Percentiles rank a stretch among this genome's conserved stretches.
Evolutionary conservation across 37 sponge, comb jelly and placozoan species (phyloP).

Genomic region (Cladorhizidae sp.): DNA sequence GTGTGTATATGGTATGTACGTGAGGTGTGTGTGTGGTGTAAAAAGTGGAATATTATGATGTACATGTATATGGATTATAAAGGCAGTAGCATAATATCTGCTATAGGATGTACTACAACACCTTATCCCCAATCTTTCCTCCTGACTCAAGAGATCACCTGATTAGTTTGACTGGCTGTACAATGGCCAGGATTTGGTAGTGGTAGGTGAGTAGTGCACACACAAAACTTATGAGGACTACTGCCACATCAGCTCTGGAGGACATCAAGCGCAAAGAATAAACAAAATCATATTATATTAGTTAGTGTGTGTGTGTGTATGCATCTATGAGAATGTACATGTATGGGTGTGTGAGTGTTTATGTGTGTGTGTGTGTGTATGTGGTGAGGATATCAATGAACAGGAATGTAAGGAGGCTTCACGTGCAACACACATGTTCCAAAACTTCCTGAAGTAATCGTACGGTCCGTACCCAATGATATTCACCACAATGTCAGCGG

Average conservation of each 20-base stretch:
- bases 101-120: neutral
- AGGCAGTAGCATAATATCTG: neutral
- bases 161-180: conserved; percentile 38
- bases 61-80: neutral
- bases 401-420: too few species aligned
- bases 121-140: neutral
- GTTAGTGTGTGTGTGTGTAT: neutral
- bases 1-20: too few species aligned
- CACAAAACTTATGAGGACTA: conserved; percentile 30
- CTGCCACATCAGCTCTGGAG: conserved; percentile 36
- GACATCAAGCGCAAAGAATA: neutral
- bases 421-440: conserved; percentile 67
- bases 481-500: conserved; percentile 61
- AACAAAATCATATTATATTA: neutral
- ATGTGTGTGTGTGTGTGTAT: neutral
- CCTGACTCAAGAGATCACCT: conserved; percentile 45
- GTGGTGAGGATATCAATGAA: neutral
- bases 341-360: neutral
- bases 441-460: conserved; percentile 67
- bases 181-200: conserved; percentile 17
- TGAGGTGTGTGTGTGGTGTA: neutral
- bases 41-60: too few species aligned
- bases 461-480: conserved; percentile 61
- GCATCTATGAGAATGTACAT: too few species aligned
- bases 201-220: neutral